A percentile compares a stretch with the other conserved stretches of the same genome.
Conservation (phyloP, 1,140 invertebrate genomes). For the Akabosia matsudoensis region DNA sequence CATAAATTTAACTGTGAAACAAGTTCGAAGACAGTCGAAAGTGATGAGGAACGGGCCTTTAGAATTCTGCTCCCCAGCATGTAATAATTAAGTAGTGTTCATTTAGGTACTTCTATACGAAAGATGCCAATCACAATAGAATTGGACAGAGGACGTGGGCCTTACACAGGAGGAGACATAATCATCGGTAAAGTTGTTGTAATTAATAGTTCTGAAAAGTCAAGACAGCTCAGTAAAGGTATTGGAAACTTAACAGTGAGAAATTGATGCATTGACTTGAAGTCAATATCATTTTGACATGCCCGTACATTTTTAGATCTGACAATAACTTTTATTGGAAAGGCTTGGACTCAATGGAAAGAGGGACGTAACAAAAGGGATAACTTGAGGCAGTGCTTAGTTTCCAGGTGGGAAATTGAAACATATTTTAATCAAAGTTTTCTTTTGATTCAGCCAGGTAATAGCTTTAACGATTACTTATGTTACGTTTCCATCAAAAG, state of each 20-base stretch:
- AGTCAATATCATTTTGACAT: too few relatives aligned
- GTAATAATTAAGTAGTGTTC: too few relatives aligned
- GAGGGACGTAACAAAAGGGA: neutral
- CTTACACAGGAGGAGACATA: neutral
- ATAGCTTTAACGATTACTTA: too few relatives aligned
- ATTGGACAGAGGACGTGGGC: neutral
- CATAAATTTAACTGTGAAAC: too few relatives aligned
- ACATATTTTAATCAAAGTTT: constrained; percentile 1
- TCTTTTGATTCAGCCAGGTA: neutral
- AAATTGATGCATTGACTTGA: too few relatives aligned
- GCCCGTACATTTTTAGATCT: too few relatives aligned
- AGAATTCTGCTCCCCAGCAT: too few relatives aligned
- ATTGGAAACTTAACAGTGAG: too few relatives aligned
- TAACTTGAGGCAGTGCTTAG: neutral
- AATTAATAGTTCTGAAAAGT: neutral
- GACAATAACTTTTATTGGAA: neutral
- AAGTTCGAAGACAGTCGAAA: too few relatives aligned
- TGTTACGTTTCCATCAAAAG: too few relatives aligned
- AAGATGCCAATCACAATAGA: neutral
- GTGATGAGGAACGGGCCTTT: neutral
- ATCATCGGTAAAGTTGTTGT: neutral
- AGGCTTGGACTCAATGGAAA: neutral
- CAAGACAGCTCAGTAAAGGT: neutral
- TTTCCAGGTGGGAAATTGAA: constrained; percentile 1
- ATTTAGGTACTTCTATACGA: too few relatives aligned